Conservation (phyloP, 1,140 invertebrate genomes). For the Thalassaphorura encarpata region DNA sequence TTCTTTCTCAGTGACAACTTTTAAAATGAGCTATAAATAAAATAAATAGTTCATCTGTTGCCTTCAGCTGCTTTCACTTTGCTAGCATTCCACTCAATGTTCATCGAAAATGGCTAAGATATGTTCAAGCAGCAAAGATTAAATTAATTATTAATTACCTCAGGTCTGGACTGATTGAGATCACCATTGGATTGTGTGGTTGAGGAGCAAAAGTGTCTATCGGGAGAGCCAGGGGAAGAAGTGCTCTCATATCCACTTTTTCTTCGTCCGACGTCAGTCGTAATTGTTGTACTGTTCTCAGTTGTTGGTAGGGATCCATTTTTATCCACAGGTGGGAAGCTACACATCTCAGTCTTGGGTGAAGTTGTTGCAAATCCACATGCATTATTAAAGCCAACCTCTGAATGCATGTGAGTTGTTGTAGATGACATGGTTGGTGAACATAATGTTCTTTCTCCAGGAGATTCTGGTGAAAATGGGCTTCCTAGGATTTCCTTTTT, state of each 20-base stretch:
- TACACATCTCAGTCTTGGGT: conserved; percentile 9
- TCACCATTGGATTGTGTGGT: conserved; percentile 64
- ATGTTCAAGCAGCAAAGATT: too few species aligned
- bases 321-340: conserved; percentile 11
- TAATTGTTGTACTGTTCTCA: not conserved
- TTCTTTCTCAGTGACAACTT: not conserved
- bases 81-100: too few species aligned
- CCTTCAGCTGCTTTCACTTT: too few species aligned
- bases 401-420: conserved; percentile 12
- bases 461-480: conserved; percentile 21
- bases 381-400: conserved; percentile 5
- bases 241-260: conserved; percentile 32
- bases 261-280: conserved; percentile 8
- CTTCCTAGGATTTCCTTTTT: conserved; percentile 23
- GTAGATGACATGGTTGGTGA: conserved; percentile 21
- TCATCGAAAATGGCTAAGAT: too few species aligned
- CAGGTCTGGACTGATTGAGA: conserved; percentile 39
- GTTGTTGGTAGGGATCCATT: conserved; percentile 9
- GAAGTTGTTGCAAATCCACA: not conserved
- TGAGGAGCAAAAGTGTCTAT: conserved; percentile 66
- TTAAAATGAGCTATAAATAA: not conserved
- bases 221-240: conserved; percentile 56
- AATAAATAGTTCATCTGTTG: too few species aligned
- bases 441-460: conserved; percentile 12
- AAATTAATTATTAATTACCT: too few species aligned